Conservation (phyloP, 1,140 invertebrate genomes). For the Homarus americanus region DNA sequence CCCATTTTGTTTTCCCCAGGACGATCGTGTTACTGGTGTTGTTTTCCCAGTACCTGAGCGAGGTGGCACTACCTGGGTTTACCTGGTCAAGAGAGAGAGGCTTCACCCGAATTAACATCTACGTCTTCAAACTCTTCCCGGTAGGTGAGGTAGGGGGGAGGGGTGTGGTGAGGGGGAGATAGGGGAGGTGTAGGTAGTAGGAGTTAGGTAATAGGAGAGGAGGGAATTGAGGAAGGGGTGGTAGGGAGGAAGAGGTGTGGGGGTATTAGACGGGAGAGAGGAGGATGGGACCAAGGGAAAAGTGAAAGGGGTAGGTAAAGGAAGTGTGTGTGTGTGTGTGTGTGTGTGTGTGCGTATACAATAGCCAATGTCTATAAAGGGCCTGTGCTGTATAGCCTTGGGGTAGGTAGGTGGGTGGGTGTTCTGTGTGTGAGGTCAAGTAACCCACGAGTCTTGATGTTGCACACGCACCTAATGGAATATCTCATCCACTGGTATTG, state of each 20-base stretch:
- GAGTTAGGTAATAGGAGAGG: not conserved
- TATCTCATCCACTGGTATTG: too few species aligned
- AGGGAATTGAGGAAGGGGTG: not conserved
- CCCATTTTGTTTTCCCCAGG: conserved; percentile 79
- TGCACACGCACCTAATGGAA: too few species aligned
- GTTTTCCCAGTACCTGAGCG: conserved; percentile 89
- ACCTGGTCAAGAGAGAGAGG: conserved; percentile 45
- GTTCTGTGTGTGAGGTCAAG: too few species aligned
- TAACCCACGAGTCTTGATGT: too few species aligned
- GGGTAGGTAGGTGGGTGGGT: too few species aligned
- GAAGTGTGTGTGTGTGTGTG: too few species aligned
- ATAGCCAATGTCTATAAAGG: too few species aligned
- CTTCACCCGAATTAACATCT: conserved; percentile 46
- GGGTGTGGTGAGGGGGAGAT: conserved; percentile 87
- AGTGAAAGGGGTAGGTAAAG: too few species aligned
- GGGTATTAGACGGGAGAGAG: too few species aligned
- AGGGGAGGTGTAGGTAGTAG: not conserved
- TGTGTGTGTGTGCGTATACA: too few species aligned
- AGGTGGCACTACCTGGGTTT: conserved; percentile 82
- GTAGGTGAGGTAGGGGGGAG: conserved; percentile 84
- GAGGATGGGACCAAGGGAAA: too few species aligned
- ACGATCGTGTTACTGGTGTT: conserved; percentile 89
- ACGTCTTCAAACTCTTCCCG: conserved; percentile 74
- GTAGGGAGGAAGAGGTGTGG: not conserved
- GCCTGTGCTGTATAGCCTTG: too few species aligned